Base-by-base conservation (phyloP, 1,140 invertebrate genomes). In the Halyomorpha halys region DNA sequence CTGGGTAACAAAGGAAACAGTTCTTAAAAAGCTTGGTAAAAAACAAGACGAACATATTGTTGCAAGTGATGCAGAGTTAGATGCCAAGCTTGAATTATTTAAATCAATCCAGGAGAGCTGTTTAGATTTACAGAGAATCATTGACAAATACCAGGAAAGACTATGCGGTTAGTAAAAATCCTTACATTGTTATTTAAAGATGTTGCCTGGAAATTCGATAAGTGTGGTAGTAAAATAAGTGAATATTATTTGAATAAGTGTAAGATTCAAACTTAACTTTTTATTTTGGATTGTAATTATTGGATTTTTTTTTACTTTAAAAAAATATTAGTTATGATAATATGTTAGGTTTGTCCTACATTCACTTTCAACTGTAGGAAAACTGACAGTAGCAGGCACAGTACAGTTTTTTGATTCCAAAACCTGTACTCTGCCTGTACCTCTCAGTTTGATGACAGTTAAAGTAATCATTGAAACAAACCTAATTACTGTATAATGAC, bases 1-100 rank as follows among this genome's bases (percentile, higher is more conserved):
- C 76, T 99, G 95, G 95, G 89, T 97, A 34, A 97, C 96, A 4
- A 98, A 98, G 74, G 95, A 98, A 77, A 86, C 90, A 56, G 85
- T 99, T 27, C 85, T 94, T 62, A 81, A 90, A 70, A 98, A 96
- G 79, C 78, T 99, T 18, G 94, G 95, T 8, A 92, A 94, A 72
- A 98, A 98, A 78, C 95, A 99, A 78, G 97, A 99, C 75, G 94
- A 97, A 67, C 94, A 91, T 79, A 87, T 98, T 70, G 85, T 96
- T 16, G 86, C 96, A 19, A 97, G 93, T 0, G 97, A 99, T 78
- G 87, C 94, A 9, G 91, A 97, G 73, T 78, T 99, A 4, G 97
- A 99, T 79, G 89, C 96, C 3, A 99, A 98, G 79, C 79, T 99
- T 59, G 95, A 98, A 79, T 80, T 97, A 11, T 98, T 97, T 78